Percentiles rank a stretch among this genome's conserved stretches.
Conservation (phyloP, 2,888 invertebrate genomes). For the Lasioglossum calceatum region DNA sequence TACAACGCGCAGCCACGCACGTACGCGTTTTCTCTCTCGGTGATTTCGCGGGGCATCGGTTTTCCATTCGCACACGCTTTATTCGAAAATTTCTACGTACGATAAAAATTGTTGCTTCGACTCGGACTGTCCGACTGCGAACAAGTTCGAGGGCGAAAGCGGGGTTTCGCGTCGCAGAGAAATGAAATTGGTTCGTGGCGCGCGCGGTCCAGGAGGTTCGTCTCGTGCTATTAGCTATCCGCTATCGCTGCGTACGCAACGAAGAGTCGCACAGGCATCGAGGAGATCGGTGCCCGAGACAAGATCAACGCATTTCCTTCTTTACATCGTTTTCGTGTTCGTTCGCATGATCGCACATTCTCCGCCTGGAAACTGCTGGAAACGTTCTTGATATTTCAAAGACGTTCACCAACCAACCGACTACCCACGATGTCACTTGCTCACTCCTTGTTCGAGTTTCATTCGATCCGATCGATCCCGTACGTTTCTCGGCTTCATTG, state of each 20-base stretch:
- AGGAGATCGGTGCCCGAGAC: neutral
- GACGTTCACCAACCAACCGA: neutral
- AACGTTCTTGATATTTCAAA: neutral
- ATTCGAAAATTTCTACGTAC: conserved; percentile 43
- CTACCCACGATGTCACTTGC: neutral
- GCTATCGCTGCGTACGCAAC: neutral
- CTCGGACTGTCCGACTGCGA: neutral
- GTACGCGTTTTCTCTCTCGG: neutral
- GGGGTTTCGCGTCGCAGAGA: conserved; percentile 1
- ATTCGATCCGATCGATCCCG: neutral
- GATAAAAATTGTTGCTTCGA: conserved; percentile 72
- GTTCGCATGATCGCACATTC: neutral
- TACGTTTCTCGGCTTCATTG: neutral
- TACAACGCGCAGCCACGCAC: conserved; percentile 13
- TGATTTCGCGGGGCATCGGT: conserved; percentile 2
- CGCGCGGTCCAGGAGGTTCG: conserved; percentile 13
- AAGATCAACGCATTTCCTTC: conserved; percentile 1
- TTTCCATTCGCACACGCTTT: conserved; percentile 31
- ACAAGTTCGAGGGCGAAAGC: neutral
- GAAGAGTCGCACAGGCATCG: neutral
- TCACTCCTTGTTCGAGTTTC: neutral
- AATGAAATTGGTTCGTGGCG: conserved; percentile 26
- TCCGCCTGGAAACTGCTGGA: neutral
- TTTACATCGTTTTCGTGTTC: neutral
- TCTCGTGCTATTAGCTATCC: neutral